Evolutionary conservation across 2,113 vertebrate genomes (phyloP).

Genomic region (Aepyceros melampus): DNA sequence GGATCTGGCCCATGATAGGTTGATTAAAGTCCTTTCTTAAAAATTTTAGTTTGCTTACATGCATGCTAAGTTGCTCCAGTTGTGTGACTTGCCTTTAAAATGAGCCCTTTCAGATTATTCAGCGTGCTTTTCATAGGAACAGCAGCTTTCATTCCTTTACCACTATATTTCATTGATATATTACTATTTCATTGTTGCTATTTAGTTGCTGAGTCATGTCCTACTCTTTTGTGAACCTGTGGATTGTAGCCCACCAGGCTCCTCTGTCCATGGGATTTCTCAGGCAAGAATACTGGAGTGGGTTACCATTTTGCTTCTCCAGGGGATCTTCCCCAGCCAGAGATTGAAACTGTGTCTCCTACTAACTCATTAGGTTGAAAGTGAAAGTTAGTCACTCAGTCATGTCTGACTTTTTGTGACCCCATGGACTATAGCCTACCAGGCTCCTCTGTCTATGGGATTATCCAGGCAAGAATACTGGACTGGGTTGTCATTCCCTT

Average conservation of each 20-base stretch:
- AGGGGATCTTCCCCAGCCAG: neutral
- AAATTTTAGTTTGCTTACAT: neutral
- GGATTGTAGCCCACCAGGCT: neutral
- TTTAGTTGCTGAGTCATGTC: neutral
- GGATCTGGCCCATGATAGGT: neutral
- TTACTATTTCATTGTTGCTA: neutral
- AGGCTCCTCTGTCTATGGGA: neutral
- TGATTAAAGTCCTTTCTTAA: neutral
- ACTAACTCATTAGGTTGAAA: neutral
- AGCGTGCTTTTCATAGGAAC: neutral
- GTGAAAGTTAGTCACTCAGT: neutral
- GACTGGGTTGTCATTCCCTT: neutral
- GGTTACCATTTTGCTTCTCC: neutral
- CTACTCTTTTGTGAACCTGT: neutral
- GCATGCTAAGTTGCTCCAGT: neutral
- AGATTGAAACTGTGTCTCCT: neutral
- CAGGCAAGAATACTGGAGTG: neutral
- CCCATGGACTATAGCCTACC: neutral
- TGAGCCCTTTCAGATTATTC: neutral
- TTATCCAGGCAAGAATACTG: neutral
- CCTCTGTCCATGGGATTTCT: neutral
- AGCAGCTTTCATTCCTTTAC: constrained; percentile 6
- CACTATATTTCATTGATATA: neutral
- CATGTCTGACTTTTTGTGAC: neutral
- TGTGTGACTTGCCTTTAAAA: neutral